A percentile compares a stretch with the other conserved stretches of the same genome.
Conservation (phyloP, 2,113 vertebrate species). For the Cynocephalus volans region DNA sequence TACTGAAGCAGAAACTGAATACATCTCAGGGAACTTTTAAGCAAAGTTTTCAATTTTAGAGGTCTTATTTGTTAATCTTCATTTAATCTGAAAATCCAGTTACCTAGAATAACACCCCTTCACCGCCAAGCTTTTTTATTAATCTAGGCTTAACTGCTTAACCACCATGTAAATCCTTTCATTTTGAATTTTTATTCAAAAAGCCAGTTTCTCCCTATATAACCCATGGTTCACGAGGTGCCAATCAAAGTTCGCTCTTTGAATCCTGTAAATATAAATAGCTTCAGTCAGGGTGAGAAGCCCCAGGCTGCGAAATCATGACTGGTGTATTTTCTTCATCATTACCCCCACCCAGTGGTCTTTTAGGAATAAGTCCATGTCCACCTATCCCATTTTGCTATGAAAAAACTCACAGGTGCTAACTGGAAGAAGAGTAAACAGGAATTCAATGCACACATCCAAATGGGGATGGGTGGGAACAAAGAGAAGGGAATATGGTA, state of each 20-base stretch:
- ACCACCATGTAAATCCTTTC: neutral
- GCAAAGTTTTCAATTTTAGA: constrained; percentile 58
- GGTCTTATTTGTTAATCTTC: constrained; percentile 69
- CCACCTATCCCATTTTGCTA: constrained; percentile 33
- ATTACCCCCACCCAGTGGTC: neutral
- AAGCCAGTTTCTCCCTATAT: constrained; percentile 21
- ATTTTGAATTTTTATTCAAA: constrained; percentile 67
- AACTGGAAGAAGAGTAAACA: constrained; percentile 40
- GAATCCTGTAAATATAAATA: constrained; percentile 50
- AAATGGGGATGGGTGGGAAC: neutral
- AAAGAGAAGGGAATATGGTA: neutral
- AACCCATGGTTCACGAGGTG: constrained; percentile 37
- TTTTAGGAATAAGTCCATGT: constrained; percentile 40
- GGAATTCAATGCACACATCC: neutral
- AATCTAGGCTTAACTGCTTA: constrained; percentile 66
- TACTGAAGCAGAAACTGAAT: constrained; percentile 19
- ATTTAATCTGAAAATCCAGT: constrained; percentile 71
- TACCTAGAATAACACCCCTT: constrained; percentile 52
- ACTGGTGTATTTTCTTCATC: neutral
- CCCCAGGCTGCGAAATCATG: neutral
- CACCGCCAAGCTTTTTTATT: constrained; percentile 42
- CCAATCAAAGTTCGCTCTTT: constrained; percentile 57
- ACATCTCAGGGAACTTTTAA: constrained; percentile 56
- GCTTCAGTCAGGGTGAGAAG: constrained; percentile 37
- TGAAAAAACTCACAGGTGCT: constrained; percentile 35